Evolutionary conservation across 2,888 invertebrate genomes (phyloP).

Genomic region (Vesta saturnalis): DNA sequence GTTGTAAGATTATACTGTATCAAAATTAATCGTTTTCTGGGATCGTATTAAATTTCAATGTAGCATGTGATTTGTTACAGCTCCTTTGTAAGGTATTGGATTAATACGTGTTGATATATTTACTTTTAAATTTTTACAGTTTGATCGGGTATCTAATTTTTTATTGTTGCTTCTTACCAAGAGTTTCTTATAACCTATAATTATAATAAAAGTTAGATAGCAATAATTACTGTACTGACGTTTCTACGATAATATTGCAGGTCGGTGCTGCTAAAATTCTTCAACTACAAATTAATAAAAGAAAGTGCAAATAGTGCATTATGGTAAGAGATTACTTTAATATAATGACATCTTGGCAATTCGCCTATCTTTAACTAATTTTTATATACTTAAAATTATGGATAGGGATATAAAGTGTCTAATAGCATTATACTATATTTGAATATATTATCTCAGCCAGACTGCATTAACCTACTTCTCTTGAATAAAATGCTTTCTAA

Average conservation of each 20-base stretch:
- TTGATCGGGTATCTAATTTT: too few relatives aligned
- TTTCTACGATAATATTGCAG: neutral
- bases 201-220: too few relatives aligned
- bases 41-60: conserved; percentile 23
- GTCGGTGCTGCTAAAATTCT: too few relatives aligned
- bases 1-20: conserved; percentile 9
- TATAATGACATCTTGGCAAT: neutral
- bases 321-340: neutral
- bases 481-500: conserved; percentile 47
- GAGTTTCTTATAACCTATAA: neutral
- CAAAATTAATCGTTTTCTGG: conserved; percentile 16
- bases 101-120: too few relatives aligned
- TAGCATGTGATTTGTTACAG: conserved; percentile 20
- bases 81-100: conserved; percentile 12
- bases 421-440: conserved; percentile 31
- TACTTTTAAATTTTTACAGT: neutral
- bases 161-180: neutral
- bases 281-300: neutral
- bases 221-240: too few relatives aligned
- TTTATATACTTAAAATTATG: conserved; percentile 19
- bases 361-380: conserved; percentile 10
- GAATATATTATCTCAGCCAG: conserved; percentile 39
- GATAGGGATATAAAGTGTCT: conserved; percentile 24
- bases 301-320: neutral
- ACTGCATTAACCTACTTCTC: conserved; percentile 49